These are phyloP conservation scores for Epizoanthus rinbou DNA, from an alignment of 92 coral and sea anemone species.

Conservation along the genomic window DNA sequence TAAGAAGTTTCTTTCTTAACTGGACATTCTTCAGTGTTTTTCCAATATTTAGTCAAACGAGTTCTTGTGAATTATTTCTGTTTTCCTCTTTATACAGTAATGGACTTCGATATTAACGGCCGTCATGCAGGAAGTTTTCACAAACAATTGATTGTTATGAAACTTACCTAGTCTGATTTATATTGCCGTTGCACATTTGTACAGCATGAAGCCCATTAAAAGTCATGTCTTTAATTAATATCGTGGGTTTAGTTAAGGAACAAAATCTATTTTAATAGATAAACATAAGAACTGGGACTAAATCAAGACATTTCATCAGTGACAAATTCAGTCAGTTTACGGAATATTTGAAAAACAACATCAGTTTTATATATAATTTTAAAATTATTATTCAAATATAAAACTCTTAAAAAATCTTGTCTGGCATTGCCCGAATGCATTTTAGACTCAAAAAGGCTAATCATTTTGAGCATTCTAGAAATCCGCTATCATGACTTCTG, in stretches of 20 bases:
- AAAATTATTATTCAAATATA: too few species aligned
- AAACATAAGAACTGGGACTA: slow-evolving; percentile 1
- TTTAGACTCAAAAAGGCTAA: slow-evolving; percentile 16
- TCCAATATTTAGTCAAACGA: too few species aligned
- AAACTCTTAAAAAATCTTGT: not conserved
- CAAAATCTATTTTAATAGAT: slow-evolving; percentile 15
- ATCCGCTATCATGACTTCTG: slow-evolving; percentile 57
- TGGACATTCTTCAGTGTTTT: too few species aligned
- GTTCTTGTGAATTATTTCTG: too few species aligned
- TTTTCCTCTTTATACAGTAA: too few species aligned
- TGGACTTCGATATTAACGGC: too few species aligned
- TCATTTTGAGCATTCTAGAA: slow-evolving; percentile 26
- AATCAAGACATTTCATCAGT: not conserved
- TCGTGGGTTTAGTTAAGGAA: slow-evolving; percentile 42
- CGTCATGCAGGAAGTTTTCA: too few species aligned
- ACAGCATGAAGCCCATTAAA: slow-evolving; percentile 24
- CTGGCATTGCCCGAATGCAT: not conserved
- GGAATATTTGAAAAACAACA: too few species aligned
- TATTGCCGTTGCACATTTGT: slow-evolving; percentile 16
- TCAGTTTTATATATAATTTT: too few species aligned
- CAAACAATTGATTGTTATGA: not conserved
- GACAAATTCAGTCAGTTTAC: too few species aligned
- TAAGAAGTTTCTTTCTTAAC: not conserved
- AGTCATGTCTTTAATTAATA: slow-evolving; percentile 37
- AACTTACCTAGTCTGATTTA: not conserved